Base-by-base conservation (phyloP, 2,797 vertebrate genomes). In the Delichon dasypus region DNA sequence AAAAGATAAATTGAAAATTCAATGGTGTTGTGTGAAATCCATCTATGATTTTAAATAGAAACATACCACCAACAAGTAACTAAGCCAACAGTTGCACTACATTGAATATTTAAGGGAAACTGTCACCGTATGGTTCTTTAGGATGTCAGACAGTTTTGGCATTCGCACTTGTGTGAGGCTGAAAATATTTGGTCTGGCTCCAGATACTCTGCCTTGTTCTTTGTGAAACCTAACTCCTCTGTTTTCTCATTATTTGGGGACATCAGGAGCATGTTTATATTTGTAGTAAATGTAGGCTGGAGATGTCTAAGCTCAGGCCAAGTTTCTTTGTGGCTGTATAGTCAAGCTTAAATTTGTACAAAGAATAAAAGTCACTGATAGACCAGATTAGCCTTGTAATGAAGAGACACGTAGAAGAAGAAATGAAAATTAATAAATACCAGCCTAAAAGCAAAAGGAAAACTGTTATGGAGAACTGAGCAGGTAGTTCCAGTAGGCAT, bases 101-200 rank as follows among this genome's bases (percentile, higher is more conserved):
- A 57, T 62, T 0, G 16, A 78, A 22, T 84, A 72, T 86, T 68
- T 94, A 50, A 34, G 61, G 45, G 8, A 91, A 91, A 71, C 54
- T 91, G 65, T 88, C 73, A 77, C 65, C 2, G 9, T 84, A 50
- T 80, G 76, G 47, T 90, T 95, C 58, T 23, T 38, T 61, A 51
- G 60, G 61, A 77, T 94, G 88, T 85, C 66, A 89, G 88, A 75
- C 66, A 78, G 36, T 80, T 93, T 72, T 90, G 83, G 42, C 76
- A 85, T 95, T 36, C 17, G 89, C 25, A 44, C 27, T 87, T 82
- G 8, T 40, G 44, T 34, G 68, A 88, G 42, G 36, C 0, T 95
- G n/a, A 75, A 85, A 80, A 74, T 77, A 77, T 8, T 93, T 96
- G 83, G 54, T 80, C 57, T 74, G 58, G 11, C 26, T 91, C 50